Evolutionary conservation across 2,888 invertebrate genomes (phyloP).

Genomic region (Allolobophora icterica): DNA sequence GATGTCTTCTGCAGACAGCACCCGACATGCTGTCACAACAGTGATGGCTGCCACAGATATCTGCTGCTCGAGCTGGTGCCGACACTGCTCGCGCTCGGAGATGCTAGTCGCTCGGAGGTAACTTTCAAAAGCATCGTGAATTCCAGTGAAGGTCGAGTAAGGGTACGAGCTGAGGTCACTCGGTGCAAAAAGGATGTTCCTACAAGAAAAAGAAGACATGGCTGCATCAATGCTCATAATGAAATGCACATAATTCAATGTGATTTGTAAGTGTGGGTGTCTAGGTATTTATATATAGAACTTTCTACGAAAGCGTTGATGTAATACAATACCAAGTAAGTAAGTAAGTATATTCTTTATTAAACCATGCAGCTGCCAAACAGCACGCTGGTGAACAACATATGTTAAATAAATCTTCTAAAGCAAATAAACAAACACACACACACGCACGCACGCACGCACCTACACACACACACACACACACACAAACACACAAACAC

Average conservation of each 20-base stretch:
- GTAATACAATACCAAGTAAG: too few species aligned
- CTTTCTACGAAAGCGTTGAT: too few species aligned
- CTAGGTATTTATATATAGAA: too few species aligned
- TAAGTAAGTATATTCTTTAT: too few species aligned
- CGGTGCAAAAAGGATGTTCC: constrained; percentile 25
- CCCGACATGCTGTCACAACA: not conserved
- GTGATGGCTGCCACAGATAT: not conserved
- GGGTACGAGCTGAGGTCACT: constrained; percentile 18
- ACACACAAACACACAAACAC: too few species aligned
- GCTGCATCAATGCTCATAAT: not conserved
- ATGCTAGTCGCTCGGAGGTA: constrained; percentile 15
- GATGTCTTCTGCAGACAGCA: not conserved
- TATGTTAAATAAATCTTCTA: too few species aligned
- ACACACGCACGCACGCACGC: too few species aligned
- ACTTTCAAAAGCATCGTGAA: not conserved
- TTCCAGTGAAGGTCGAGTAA: constrained; percentile 1
- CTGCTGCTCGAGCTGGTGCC: not conserved
- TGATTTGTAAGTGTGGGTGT: not conserved
- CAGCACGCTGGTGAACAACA: too few species aligned
- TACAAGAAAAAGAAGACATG: not conserved
- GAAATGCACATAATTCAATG: not conserved
- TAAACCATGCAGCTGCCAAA: too few species aligned
- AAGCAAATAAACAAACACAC: too few species aligned
- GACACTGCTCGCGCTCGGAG: not conserved
- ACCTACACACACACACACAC: too few species aligned